phyloP scores from a whole-genome alignment of 1,140 invertebrate species.

The Lutraria rhynchaena region DNA sequence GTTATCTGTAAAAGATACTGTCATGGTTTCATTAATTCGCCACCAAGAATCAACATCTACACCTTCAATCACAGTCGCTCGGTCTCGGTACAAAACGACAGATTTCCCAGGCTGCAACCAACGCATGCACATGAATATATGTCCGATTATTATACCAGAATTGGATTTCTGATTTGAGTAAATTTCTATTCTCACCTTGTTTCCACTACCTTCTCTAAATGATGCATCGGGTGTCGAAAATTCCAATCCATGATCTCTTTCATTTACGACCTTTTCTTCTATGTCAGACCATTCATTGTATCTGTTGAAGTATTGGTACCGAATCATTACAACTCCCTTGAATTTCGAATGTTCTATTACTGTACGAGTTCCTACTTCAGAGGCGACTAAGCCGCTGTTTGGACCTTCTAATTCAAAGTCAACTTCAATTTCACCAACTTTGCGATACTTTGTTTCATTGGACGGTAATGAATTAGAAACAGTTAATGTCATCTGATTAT shows the following conservation, averaged over 20 bases:
- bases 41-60: conserved; percentile 72
- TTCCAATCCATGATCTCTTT: background rate
- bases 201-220: conserved; percentile 54
- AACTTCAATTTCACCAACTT: conserved; percentile 11
- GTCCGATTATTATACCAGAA: background rate
- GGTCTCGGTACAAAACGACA: conserved; percentile 45
- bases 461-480: too few species aligned
- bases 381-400: conserved; percentile 57
- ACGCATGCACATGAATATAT: background rate
- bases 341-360: conserved; percentile 24
- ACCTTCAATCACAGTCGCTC: conserved; percentile 60
- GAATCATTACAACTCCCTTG: conserved; percentile 15
- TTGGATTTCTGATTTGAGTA: background rate
- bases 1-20: conserved; percentile 28
- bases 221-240: conserved; percentile 62
- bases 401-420: conserved; percentile 57
- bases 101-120: background rate
- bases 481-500: too few species aligned
- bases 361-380: conserved; percentile 62
- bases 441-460: background rate
- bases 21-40: conserved; percentile 63
- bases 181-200: conserved; percentile 19
- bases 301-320: conserved; percentile 46
- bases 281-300: conserved; percentile 15
- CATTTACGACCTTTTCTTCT: background rate